Evolutionary conservation across 1,140 invertebrate genomes (phyloP).

Genomic region (Cheumatopsyche charites): DNA sequence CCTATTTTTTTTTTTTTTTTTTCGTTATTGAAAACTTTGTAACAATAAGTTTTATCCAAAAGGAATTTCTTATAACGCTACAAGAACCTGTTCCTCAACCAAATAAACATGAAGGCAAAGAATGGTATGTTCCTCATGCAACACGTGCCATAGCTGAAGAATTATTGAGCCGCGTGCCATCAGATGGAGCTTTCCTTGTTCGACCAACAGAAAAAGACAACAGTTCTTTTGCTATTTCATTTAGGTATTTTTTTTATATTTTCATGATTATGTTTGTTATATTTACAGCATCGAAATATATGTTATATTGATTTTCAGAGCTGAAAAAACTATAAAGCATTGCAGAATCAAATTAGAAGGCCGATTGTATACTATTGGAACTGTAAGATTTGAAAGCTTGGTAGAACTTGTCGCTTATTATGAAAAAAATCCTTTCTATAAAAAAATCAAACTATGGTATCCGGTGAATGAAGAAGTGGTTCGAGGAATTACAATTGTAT

Average conservation of each 20-base stretch:
- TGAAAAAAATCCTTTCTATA: slow-evolving; percentile 88
- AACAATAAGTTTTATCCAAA: slow-evolving; percentile 40
- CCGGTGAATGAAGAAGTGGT: slow-evolving; percentile 85
- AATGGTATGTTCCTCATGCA: slow-evolving; percentile 90
- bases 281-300: slow-evolving; percentile 27
- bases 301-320: slow-evolving; percentile 64
- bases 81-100: slow-evolving; percentile 93
- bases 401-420: slow-evolving; percentile 92
- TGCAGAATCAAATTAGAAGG: slow-evolving; percentile 93
- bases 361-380: slow-evolving; percentile 87
- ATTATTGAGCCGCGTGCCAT: slow-evolving; percentile 78
- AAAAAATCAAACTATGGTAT: slow-evolving; percentile 84
- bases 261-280: neutral
- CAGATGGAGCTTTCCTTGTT: slow-evolving; percentile 92
- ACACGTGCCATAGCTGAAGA: slow-evolving; percentile 85
- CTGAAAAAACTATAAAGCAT: slow-evolving; percentile 93
- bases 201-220: slow-evolving; percentile 84
- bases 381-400: slow-evolving; percentile 91
- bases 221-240: slow-evolving; percentile 92
- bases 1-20: neutral
- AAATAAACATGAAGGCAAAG: slow-evolving; percentile 90
- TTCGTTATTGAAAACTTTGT: neutral
- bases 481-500: slow-evolving; percentile 69
- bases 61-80: slow-evolving; percentile 87
- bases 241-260: slow-evolving; percentile 67